Evolutionary conservation across 2,888 invertebrate genomes (phyloP).

Genomic region (Ferrisia virgata): DNA sequence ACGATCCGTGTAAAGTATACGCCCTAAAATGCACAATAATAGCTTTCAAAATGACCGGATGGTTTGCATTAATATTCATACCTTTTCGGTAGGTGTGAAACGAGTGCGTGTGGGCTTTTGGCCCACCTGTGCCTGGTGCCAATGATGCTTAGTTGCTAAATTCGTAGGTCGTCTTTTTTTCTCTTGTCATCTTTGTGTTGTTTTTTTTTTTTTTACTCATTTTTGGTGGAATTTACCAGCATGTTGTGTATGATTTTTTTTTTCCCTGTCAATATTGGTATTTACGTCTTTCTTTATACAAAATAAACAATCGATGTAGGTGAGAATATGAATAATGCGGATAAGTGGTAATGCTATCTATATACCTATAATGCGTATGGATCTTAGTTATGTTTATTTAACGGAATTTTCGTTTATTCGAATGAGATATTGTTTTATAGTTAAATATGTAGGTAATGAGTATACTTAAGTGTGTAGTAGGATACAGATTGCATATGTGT

Average conservation of each 20-base stretch:
- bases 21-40: constrained; percentile 19
- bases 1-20: constrained; percentile 1
- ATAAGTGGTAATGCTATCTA: neutral
- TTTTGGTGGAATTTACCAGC: neutral
- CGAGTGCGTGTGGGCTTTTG: constrained; percentile 16
- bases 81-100: constrained; percentile 24
- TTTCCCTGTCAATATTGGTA: neutral
- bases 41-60: constrained; percentile 27
- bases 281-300: neutral
- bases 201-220: neutral
- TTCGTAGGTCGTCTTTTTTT: neutral
- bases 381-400: neutral
- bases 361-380: neutral
- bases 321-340: neutral
- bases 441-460: neutral
- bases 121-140: constrained; percentile 1
- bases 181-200: neutral
- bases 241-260: neutral
- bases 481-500: neutral
- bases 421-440: neutral
- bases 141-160: neutral
- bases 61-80: constrained; percentile 26
- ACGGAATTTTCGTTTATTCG: neutral
- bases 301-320: neutral
- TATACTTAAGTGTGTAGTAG: neutral